Evolutionary conservation across 2,888 invertebrate species (phyloP).

Genomic region (Drosophila nr. fundita): DNA sequence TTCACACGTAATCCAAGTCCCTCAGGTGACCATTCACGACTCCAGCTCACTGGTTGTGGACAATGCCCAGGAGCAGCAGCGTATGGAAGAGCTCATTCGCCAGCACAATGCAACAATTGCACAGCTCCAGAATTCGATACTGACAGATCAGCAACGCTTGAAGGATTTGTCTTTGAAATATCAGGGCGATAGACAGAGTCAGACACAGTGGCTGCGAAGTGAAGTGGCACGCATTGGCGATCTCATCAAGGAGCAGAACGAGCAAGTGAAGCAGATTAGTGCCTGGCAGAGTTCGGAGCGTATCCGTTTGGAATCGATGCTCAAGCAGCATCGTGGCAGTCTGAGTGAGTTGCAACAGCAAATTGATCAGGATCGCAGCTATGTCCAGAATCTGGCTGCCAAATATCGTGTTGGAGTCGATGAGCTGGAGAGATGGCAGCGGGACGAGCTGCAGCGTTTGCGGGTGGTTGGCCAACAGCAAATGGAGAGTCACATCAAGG

Average conservation of each 20-base stretch:
- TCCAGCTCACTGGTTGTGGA: slow-evolving; percentile 61
- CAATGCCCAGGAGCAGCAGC: slow-evolving; percentile 74
- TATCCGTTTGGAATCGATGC: slow-evolving; percentile 76
- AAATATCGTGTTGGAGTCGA: slow-evolving; percentile 83
- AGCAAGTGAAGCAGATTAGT: slow-evolving; percentile 81
- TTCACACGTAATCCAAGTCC: slow-evolving; percentile 37
- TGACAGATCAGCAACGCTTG: slow-evolving; percentile 80
- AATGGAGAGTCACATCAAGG: slow-evolving; percentile 77
- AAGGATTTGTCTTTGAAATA: slow-evolving; percentile 78
- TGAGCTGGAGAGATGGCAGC: slow-evolving; percentile 83
- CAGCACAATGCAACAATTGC: slow-evolving; percentile 83
- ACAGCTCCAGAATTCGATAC: slow-evolving; percentile 80
- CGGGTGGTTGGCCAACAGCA: slow-evolving; percentile 72
- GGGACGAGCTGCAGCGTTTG: slow-evolving; percentile 80
- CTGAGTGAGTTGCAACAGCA: slow-evolving; percentile 78
- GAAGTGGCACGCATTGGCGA: slow-evolving; percentile 80
- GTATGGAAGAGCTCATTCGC: slow-evolving; percentile 77
- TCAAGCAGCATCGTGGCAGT: slow-evolving; percentile 82
- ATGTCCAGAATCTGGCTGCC: slow-evolving; percentile 78
- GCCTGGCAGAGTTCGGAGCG: slow-evolving; percentile 83
- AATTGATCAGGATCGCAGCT: slow-evolving; percentile 77
- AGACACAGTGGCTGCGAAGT: slow-evolving; percentile 81
- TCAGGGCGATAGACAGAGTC: slow-evolving; percentile 81
- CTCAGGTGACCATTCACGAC: slow-evolving; percentile 25
- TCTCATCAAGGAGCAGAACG: slow-evolving; percentile 80